A percentile compares a stretch with the other conserved stretches of the same genome.
phyloP scores from a whole-genome alignment of 2,888 invertebrate genomes.

The Lasioglossum lativentre region DNA sequence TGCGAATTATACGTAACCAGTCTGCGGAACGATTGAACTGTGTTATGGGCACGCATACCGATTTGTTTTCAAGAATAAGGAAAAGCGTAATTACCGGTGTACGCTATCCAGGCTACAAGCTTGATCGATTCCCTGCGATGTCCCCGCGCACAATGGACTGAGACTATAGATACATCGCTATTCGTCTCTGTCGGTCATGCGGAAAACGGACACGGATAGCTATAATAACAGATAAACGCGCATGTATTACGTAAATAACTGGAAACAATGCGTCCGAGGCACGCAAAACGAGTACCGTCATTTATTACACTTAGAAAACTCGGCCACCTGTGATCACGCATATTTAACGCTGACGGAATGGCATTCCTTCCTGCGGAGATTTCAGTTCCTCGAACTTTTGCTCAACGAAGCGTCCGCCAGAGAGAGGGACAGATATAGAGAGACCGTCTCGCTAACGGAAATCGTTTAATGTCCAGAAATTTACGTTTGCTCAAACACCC shows the following conservation, averaged over 20 bases:
- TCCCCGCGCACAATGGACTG: slow-evolving; percentile 42
- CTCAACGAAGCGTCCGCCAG: neutral
- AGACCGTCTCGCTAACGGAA: neutral
- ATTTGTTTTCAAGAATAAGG: slow-evolving; percentile 56
- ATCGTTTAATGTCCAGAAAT: neutral
- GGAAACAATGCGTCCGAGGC: slow-evolving; percentile 32
- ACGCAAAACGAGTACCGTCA: slow-evolving; percentile 2
- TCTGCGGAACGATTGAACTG: slow-evolving; percentile 40
- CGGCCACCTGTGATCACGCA: neutral
- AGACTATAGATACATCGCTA: slow-evolving; percentile 36
- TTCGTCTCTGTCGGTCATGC: slow-evolving; percentile 50
- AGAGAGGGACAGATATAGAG: neutral
- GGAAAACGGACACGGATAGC: slow-evolving; percentile 47
- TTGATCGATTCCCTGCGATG: slow-evolving; percentile 59
- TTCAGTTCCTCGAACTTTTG: neutral
- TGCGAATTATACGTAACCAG: slow-evolving; percentile 31
- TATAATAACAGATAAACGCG: slow-evolving; percentile 47
- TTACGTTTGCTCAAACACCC: neutral
- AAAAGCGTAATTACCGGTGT: slow-evolving; percentile 58
- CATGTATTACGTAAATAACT: slow-evolving; percentile 48
- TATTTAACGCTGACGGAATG: neutral
- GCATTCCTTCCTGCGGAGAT: neutral
- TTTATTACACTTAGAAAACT: slow-evolving; percentile 36
- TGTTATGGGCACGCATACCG: slow-evolving; percentile 35
- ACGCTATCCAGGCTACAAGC: slow-evolving; percentile 53